These are phyloP conservation scores for Chaetodon trifascialis DNA, from an alignment of 2,113 vertebrate genomes.

Conservation along the genomic window DNA sequence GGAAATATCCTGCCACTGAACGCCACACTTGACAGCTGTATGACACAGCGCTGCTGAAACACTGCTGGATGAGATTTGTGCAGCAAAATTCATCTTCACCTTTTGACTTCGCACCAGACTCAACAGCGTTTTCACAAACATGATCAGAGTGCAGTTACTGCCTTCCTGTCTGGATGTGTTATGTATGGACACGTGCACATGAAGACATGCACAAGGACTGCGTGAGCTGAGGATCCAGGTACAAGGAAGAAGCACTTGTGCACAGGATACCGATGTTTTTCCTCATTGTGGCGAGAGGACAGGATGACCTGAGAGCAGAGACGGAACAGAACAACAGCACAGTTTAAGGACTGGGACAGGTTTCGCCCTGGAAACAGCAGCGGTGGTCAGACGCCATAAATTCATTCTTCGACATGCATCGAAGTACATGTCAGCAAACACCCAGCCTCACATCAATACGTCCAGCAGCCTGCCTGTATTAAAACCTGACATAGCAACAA, in stretches of 20 bases:
- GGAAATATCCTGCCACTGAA: slow-evolving; percentile 21
- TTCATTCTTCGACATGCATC: background rate
- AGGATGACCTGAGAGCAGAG: background rate
- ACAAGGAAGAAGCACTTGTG: slow-evolving; percentile 70
- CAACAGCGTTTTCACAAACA: background rate
- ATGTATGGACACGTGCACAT: slow-evolving; percentile 23
- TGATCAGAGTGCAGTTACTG: no score
- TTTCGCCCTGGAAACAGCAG: background rate
- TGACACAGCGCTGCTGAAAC: background rate
- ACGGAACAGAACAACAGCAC: background rate
- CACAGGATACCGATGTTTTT: slow-evolving; percentile 61
- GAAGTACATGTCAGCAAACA: background rate
- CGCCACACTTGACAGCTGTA: slow-evolving; percentile 3
- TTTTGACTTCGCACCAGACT: background rate
- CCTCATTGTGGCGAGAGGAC: background rate
- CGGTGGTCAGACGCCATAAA: background rate
- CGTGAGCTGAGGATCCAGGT: background rate
- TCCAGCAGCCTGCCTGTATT: background rate
- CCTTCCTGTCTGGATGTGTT: slow-evolving; percentile 31
- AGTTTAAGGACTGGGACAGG: background rate
- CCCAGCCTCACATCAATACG: background rate
- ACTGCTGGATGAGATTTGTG: background rate
- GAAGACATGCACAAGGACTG: background rate
- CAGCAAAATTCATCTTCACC: background rate
- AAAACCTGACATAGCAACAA: background rate